Conservation (phyloP, 2,888 invertebrate genomes). For the Tuta absoluta region DNA sequence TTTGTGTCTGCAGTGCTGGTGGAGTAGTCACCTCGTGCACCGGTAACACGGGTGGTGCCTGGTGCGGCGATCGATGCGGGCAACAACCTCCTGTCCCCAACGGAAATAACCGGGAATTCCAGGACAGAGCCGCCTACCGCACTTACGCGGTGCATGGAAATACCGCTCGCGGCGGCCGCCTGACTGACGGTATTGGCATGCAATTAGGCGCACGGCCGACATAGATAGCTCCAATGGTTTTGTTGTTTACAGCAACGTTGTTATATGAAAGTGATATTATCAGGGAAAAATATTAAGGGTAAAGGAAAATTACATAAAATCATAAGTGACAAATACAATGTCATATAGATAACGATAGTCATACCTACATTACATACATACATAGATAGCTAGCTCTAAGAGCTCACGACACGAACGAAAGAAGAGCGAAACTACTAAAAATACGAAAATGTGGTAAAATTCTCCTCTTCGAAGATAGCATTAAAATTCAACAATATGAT, state of each 20-base stretch:
- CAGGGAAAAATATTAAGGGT: not conserved
- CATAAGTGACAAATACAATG: no score
- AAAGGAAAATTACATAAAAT: no score
- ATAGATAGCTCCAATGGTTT: not conserved
- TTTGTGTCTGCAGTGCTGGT: slow-evolving; percentile 56
- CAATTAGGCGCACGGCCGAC: slow-evolving; percentile 5
- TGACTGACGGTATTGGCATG: slow-evolving; percentile 47
- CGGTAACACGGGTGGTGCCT: slow-evolving; percentile 58
- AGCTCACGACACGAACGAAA: not conserved
- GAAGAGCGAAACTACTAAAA: not conserved
- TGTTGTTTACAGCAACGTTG: not conserved
- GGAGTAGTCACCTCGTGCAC: slow-evolving; percentile 69
- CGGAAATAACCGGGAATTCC: slow-evolving; percentile 77
- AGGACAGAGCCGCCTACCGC: slow-evolving; percentile 50
- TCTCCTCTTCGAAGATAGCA: not conserved
- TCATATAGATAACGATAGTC: no score
- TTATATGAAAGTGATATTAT: not conserved
- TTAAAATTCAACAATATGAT: slow-evolving; percentile 8
- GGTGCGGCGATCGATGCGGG: slow-evolving; percentile 72
- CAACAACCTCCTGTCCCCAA: slow-evolving; percentile 76
- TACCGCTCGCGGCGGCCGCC: slow-evolving; percentile 65
- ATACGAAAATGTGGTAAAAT: not conserved
- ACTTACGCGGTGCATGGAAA: slow-evolving; percentile 63
- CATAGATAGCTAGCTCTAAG: not conserved
- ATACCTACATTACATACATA: no score